Conservation (phyloP, 2,797 vertebrate genomes). For the Acipenser oxyrinchus region DNA sequence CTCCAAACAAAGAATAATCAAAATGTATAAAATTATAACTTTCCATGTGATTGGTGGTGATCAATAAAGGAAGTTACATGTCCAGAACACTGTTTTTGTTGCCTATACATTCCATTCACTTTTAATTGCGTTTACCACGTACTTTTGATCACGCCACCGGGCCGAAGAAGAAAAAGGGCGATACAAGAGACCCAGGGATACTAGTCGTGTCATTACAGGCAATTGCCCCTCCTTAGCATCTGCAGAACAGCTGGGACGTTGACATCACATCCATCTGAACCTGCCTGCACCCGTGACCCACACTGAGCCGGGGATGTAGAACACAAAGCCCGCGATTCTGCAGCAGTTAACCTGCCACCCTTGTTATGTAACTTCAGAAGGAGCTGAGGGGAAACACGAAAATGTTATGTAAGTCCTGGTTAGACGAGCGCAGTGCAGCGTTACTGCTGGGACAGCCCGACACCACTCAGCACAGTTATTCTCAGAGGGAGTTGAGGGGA, state of each 20-base stretch:
- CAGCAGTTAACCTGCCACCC: neutral
- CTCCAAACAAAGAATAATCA: too few species aligned
- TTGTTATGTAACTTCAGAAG: neutral
- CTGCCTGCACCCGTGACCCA: neutral
- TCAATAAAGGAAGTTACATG: neutral
- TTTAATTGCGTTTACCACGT: neutral
- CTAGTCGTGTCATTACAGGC: neutral
- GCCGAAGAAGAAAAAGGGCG: neutral
- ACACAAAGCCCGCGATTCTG: neutral
- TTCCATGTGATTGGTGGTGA: neutral
- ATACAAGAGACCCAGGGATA: neutral
- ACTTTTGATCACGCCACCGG: neutral
- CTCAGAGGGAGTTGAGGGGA: conserved; percentile 26
- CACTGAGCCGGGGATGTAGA: neutral
- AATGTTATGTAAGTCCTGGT: conserved; percentile 32
- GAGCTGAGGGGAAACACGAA: conserved; percentile 35
- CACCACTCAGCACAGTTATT: conserved; percentile 12
- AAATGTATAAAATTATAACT: too few species aligned
- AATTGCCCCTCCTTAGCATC: neutral
- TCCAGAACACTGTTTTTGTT: neutral
- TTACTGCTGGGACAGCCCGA: conserved; percentile 30
- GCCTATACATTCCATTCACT: neutral
- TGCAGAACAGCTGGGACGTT: neutral
- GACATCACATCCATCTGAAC: neutral
- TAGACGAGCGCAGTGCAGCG: conserved; percentile 26